Base-by-base conservation (phyloP, 35 echinoderm and acorn worm genomes). In the Nesometra sesokonis region DNA sequence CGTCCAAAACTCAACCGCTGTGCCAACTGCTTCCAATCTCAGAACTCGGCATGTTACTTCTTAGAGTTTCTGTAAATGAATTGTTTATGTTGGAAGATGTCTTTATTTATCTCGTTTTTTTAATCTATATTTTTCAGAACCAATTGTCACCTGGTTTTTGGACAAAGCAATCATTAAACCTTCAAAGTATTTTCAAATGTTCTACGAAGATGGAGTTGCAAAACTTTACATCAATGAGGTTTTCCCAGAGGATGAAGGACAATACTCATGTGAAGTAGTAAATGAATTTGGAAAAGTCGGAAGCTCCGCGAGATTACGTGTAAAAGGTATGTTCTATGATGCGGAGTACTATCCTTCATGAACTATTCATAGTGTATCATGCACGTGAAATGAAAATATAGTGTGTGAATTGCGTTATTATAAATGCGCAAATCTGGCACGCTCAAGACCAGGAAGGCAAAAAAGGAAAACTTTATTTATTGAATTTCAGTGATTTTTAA, bases 111-210 rank as follows among this genome's bases (percentile, higher is more conserved):
- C n/a, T n/a, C 39, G 15, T 43, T 43, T 43, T 7, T 57, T 40
- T 30, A 79, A 34, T 79, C 17, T 85, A 39, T 38, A 82, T 77
- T 77, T 32, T 31, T 76, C 80, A 97, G 95, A 83, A 77, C 95
- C 95, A 57, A 84, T 86, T 32, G 93, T 97, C 8, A 89, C 87
- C 78, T 97, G 95, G 95, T 97, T 94, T 82, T 91, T 89, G 38
- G 91, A 97, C 36, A 89, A 89, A 29, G 95, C 86, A 17, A 85
- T 97, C 80, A 97, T 97, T 90, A 97, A 97, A 67, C 89, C 95
- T 76, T 97, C 95, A 2, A 92, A 91, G 46, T 97, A 97, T 78
- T 97, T 97, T 84, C 92, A 87, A 43, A 97, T 97, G 95, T 79
- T 85, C 37, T 97, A 90, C 86, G 77, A 91, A 37, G 95, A 93